Percentiles rank a stretch among this genome's conserved stretches.
Conservation (phyloP, 2,888 invertebrate genomes). For the Apamea sordens region DNA sequence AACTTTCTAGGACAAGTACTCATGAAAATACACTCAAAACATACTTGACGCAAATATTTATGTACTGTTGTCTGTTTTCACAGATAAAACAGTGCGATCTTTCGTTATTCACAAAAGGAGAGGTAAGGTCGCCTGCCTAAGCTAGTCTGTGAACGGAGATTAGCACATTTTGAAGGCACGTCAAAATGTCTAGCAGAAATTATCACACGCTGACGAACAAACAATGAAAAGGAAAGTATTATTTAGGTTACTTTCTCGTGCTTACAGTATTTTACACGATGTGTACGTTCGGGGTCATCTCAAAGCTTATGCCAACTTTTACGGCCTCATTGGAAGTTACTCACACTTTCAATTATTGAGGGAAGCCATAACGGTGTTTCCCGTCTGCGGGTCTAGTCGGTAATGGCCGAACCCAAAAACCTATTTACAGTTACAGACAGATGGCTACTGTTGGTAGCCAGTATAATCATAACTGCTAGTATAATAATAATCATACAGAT, state of each 20-base stretch:
- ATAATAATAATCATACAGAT: too few species aligned
- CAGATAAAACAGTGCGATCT: constrained; percentile 9
- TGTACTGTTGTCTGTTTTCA: constrained; percentile 35
- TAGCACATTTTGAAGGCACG: constrained; percentile 42
- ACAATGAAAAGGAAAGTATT: constrained; percentile 49
- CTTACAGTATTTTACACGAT: constrained; percentile 34
- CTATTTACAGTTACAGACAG: too few species aligned
- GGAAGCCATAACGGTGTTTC: constrained; percentile 21
- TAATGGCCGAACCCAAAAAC: too few species aligned
- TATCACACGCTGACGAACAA: constrained; percentile 30
- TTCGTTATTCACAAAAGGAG: constrained; percentile 27
- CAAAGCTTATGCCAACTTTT: constrained; percentile 25
- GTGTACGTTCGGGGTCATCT: neutral
- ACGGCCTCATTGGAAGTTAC: constrained; percentile 24
- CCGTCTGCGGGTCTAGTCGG: neutral
- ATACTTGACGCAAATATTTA: constrained; percentile 8
- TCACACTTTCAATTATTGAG: constrained; percentile 17
- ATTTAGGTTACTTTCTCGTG: constrained; percentile 39
- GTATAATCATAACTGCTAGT: too few species aligned
- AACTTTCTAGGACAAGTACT: neutral
- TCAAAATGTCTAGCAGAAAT: constrained; percentile 33
- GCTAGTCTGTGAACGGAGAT: constrained; percentile 12
- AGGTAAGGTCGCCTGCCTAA: constrained; percentile 32
- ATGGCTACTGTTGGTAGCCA: too few species aligned
- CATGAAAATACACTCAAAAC: constrained; percentile 6